These are phyloP conservation scores for Crotalus helleri DNA, from an alignment of 2,113 vertebrate species.

Conservation along the genomic window DNA sequence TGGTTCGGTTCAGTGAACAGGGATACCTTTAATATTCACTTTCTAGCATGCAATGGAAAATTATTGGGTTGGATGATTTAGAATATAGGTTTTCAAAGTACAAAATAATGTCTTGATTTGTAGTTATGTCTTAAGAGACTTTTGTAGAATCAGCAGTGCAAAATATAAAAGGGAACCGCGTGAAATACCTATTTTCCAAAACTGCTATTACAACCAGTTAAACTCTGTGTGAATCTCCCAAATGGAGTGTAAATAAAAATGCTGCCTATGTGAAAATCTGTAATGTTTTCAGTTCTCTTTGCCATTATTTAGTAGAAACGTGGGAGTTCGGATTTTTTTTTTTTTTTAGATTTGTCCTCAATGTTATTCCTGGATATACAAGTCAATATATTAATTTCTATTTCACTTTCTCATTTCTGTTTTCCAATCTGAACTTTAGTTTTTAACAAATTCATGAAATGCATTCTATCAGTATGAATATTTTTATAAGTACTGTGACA, in stretches of 20 bases:
- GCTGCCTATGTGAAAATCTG: constrained; percentile 46
- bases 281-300: constrained; percentile 25
- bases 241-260: constrained; percentile 61
- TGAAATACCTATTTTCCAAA: constrained; percentile 30
- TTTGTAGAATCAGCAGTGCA: constrained; percentile 37
- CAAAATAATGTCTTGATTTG: constrained; percentile 42
- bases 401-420: not conserved
- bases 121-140: constrained; percentile 42
- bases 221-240: constrained; percentile 56
- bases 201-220: constrained; percentile 57
- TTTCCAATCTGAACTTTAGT: not conserved
- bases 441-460: not conserved
- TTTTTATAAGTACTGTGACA: not conserved
- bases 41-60: constrained; percentile 27
- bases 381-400: not conserved
- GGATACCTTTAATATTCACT: not conserved
- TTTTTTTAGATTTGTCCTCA: not conserved
- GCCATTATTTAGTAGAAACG: not conserved
- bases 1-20: not conserved
- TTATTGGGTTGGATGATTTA: constrained; percentile 16
- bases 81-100: constrained; percentile 44
- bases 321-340: not conserved
- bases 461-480: not conserved
- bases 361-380: not conserved
- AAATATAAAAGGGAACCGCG: constrained; percentile 27